Conservation (phyloP, 2,888 invertebrate species). For the Campopleginae sp. region DNA sequence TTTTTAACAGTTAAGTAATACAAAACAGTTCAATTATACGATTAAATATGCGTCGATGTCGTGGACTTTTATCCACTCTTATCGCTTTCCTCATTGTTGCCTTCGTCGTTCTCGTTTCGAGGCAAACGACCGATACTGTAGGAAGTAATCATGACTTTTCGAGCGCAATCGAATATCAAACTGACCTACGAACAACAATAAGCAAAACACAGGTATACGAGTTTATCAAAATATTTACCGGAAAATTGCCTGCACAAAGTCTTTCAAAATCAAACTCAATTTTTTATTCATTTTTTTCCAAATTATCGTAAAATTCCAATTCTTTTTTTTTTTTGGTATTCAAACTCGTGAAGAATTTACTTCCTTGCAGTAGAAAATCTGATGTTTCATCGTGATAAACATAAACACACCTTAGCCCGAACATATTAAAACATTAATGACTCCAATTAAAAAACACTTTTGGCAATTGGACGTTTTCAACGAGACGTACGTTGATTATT, state of each 20-base stretch:
- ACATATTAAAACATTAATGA: not conserved
- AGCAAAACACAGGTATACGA: constrained; percentile 56
- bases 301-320: not conserved
- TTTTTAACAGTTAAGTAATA: constrained; percentile 25
- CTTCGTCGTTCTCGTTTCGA: constrained; percentile 73
- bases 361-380: not conserved
- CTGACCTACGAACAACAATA: constrained; percentile 41
- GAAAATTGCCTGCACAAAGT: not conserved
- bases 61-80: constrained; percentile 71
- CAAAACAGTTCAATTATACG: not conserved
- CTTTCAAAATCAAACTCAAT: not conserved
- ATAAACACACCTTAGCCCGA: too few species aligned
- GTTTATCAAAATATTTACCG: not conserved
- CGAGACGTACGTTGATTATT: not conserved
- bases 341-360: not conserved
- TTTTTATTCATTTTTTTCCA: not conserved
- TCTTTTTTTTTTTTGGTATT: not conserved
- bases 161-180: constrained; percentile 12
- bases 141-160: constrained; percentile 41
- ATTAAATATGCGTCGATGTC: constrained; percentile 76
- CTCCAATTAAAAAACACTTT: not conserved
- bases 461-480: not conserved
- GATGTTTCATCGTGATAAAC: too few species aligned
- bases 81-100: constrained; percentile 72
- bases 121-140: constrained; percentile 64